Conservation (phyloP, 2,888 invertebrate species). For the Deilephila elpenor region DNA sequence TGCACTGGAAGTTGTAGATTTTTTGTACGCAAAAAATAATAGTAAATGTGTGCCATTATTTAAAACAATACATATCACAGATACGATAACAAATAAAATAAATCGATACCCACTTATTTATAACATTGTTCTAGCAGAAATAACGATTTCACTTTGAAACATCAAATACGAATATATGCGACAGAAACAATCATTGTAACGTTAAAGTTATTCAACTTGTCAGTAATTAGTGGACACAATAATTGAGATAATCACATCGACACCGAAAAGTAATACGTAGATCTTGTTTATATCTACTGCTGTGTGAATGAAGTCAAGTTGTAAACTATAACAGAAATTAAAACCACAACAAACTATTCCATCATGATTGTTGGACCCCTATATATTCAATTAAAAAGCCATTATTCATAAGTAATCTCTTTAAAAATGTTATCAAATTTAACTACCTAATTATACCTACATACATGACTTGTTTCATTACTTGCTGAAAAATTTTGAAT, state of each 20-base stretch:
- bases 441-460: slow-evolving; percentile 79
- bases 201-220: background rate
- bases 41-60: background rate
- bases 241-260: background rate
- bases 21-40: background rate
- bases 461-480: slow-evolving; percentile 69
- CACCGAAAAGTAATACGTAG: background rate
- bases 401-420: slow-evolving; percentile 80
- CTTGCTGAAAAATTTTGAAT: slow-evolving; percentile 67
- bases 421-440: slow-evolving; percentile 81
- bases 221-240: background rate
- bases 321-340: slow-evolving; percentile 50
- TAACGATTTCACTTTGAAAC: background rate
- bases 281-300: background rate
- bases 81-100: slow-evolving; percentile 6
- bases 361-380: slow-evolving; percentile 80
- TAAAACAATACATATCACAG: slow-evolving; percentile 17
- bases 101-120: background rate
- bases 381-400: slow-evolving; percentile 81
- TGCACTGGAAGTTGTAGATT: slow-evolving; percentile 12
- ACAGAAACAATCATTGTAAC: background rate
- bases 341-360: slow-evolving; percentile 63
- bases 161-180: slow-evolving; percentile 11
- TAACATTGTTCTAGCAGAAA: background rate
- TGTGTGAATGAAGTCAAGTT: slow-evolving; percentile 41